Percentiles rank a stretch among this genome's conserved stretches.
Conservation (phyloP, 2,113 vertebrate species). For the Salvelinus alpinus region DNA sequence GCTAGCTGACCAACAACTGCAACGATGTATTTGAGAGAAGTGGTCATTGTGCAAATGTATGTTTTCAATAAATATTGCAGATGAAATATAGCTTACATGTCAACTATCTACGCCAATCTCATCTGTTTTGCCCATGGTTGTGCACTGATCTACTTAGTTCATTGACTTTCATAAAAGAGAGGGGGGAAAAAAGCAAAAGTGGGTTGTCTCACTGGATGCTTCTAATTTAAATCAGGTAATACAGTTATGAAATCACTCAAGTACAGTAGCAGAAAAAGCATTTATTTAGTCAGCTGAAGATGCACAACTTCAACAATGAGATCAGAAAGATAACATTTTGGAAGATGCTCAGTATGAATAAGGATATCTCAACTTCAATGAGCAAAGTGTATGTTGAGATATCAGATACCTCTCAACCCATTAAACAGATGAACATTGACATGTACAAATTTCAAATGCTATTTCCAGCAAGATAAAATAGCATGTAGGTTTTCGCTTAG, state of each 20-base stretch:
- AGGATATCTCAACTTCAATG: slow-evolving; percentile 53
- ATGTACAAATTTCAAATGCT: slow-evolving; percentile 35
- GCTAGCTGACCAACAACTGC: too few relatives aligned
- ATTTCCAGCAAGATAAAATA: slow-evolving; percentile 35
- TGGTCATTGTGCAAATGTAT: too few relatives aligned
- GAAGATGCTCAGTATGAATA: slow-evolving; percentile 74
- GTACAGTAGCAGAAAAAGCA: slow-evolving; percentile 69
- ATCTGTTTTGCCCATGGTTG: too few relatives aligned
- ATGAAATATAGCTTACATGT: too few relatives aligned
- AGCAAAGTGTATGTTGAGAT: slow-evolving; percentile 43
- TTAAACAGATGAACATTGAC: slow-evolving; percentile 50
- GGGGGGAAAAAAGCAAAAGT: slow-evolving; percentile 52
- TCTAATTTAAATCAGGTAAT: too few relatives aligned
- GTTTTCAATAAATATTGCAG: too few relatives aligned
- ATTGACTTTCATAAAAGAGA: slow-evolving; percentile 68
- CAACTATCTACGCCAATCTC: too few relatives aligned
- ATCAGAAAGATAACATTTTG: slow-evolving; percentile 63
- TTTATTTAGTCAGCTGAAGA: slow-evolving; percentile 79
- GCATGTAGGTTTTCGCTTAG: slow-evolving; percentile 48
- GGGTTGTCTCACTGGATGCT: slow-evolving; percentile 8
- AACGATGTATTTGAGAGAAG: too few relatives aligned
- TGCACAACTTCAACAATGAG: slow-evolving; percentile 63
- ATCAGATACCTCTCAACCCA: slow-evolving; percentile 37
- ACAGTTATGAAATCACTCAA: neutral
- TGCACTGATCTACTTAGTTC: slow-evolving; percentile 34